phyloP scores from a whole-genome alignment of 2,113 vertebrate species.

The Apteryx owenii region DNA sequence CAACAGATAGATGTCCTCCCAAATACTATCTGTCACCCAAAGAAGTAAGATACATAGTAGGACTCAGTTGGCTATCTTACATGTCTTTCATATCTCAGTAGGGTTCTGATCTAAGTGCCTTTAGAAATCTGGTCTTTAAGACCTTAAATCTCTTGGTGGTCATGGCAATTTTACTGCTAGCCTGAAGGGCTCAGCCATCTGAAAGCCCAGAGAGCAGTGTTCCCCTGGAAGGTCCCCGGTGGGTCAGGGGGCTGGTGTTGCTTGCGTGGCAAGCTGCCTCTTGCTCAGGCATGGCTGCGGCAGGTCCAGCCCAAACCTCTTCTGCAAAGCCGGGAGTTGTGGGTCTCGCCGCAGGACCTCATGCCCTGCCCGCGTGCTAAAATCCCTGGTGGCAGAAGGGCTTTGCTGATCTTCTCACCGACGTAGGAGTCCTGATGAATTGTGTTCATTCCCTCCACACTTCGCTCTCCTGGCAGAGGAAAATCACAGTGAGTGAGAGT shows the following conservation, averaged over 20 bases:
- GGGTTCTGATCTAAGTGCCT: background rate
- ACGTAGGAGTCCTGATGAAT: background rate
- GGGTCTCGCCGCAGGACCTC: background rate
- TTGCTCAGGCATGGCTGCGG: fast-evolving
- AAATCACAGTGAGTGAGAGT: background rate
- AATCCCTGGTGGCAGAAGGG: background rate
- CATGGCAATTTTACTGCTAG: background rate
- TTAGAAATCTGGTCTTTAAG: background rate
- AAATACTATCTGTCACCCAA: background rate
- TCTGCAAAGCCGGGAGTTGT: background rate
- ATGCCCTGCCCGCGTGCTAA: background rate
- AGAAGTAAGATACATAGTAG: fast-evolving
- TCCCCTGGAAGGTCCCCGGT: background rate
- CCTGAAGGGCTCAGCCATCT: too few species aligned
- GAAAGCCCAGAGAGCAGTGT: fast-evolving
- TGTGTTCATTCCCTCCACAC: background rate
- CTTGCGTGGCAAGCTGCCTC: background rate
- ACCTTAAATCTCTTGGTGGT: background rate
- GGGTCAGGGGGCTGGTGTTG: background rate
- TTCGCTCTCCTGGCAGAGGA: background rate
- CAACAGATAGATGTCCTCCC: background rate
- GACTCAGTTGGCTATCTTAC: background rate
- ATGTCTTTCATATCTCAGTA: background rate
- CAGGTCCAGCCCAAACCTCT: background rate
- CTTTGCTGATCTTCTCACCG: background rate